Conservation (phyloP, 30 jellyfish, hydroid and myxozoan genomes). For the Chrysaora quinquecirrha region DNA sequence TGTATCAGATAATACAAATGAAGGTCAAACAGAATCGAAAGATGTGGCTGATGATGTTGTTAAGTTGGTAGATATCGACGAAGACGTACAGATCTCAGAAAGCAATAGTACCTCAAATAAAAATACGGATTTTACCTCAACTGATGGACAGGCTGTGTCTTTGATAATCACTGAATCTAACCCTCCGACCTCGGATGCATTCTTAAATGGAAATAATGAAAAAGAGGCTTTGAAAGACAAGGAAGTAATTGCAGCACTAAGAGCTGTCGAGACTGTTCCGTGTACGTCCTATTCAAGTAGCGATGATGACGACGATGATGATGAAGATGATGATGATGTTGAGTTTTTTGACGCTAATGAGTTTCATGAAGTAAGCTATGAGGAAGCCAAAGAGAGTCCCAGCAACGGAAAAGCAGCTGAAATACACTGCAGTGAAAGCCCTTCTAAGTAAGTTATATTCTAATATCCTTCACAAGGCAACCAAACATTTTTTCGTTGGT, state of each 20-base stretch:
- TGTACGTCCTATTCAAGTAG: slow-evolving; percentile 88
- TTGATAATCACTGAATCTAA: background rate
- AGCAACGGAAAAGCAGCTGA: background rate
- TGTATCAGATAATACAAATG: background rate
- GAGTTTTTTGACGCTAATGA: slow-evolving; percentile 95
- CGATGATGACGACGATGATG: slow-evolving; percentile 80
- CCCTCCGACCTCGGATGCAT: background rate
- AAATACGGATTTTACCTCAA: background rate
- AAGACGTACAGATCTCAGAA: background rate
- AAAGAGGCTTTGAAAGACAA: slow-evolving; percentile 2
- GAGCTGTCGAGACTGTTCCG: slow-evolving; percentile 88
- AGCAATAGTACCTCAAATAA: background rate
- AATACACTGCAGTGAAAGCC: background rate
- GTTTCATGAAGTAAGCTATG: slow-evolving; percentile 29
- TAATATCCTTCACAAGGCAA: no score
- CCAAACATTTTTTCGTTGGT: background rate
- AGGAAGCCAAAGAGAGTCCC: slow-evolving; percentile 16
- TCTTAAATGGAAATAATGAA: background rate
- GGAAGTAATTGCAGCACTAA: slow-evolving; percentile 27
- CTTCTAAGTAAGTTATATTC: slow-evolving; percentile 7
- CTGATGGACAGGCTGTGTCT: slow-evolving; percentile 4
- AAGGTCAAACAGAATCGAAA: background rate
- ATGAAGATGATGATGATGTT: slow-evolving; percentile 86
- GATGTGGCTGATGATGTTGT: background rate
- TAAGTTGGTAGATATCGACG: background rate